These are phyloP conservation scores for Esox masquinongy DNA, from an alignment of 2,797 vertebrate genomes.

Conservation along the genomic window DNA sequence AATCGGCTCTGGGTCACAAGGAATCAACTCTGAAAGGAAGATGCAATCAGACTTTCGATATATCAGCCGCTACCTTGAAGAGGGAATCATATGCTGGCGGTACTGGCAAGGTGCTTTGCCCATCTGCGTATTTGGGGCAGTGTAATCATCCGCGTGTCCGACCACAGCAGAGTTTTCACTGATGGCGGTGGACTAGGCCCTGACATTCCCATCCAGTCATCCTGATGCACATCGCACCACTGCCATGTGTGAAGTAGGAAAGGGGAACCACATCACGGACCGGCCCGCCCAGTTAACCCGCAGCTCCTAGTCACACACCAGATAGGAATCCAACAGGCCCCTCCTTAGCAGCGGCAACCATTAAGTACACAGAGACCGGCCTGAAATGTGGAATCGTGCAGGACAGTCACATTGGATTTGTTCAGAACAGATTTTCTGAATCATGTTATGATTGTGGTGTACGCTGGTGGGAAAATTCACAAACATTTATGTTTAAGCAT, in stretches of 20 bases:
- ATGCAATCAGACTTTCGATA: neutral
- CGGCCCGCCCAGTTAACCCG: conserved; percentile 57
- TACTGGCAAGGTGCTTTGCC: conserved; percentile 14
- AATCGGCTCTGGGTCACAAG: neutral
- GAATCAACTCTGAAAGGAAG: neutral
- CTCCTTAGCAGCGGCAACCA: conserved; percentile 28
- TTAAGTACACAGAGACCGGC: conserved; percentile 26
- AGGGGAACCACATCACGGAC: conserved; percentile 63
- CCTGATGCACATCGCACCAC: conserved; percentile 49
- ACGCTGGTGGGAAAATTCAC: conserved; percentile 40
- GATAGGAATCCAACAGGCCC: conserved; percentile 19
- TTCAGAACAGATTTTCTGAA: conserved; percentile 37
- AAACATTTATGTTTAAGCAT: conserved; percentile 55
- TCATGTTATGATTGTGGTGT: conserved; percentile 65
- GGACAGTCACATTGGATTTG: conserved; percentile 55
- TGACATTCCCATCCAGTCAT: conserved; percentile 56
- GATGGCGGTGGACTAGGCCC: conserved; percentile 26
- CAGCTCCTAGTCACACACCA: conserved; percentile 44
- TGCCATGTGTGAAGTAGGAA: conserved; percentile 60
- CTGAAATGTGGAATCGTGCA: conserved; percentile 53
- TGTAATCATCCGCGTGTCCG: conserved; percentile 25
- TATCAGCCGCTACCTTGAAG: neutral
- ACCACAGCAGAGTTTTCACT: conserved; percentile 26
- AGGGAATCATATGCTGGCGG: neutral
- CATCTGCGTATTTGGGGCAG: conserved; percentile 27